These are phyloP conservation scores for Drosophila azteca DNA, from an alignment of 1,140 invertebrate species.

Conservation along the genomic window DNA sequence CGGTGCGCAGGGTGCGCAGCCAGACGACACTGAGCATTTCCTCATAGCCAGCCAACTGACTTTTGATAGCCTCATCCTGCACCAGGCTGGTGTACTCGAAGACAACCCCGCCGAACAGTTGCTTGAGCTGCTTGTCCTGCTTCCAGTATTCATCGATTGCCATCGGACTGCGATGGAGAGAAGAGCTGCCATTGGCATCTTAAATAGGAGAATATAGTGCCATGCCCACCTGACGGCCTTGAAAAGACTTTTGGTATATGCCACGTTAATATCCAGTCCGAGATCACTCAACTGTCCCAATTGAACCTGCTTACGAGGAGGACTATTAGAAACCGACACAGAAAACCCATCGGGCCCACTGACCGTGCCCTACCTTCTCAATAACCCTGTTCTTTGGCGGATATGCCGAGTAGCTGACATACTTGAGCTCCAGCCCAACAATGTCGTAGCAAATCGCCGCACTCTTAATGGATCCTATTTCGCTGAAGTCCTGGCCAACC, in stretches of 20 bases:
- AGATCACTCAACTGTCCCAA: slow-evolving; percentile 39
- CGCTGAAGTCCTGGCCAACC: slow-evolving; percentile 15
- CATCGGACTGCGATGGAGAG: neutral
- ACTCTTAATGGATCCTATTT: slow-evolving; percentile 13
- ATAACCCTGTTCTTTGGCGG: slow-evolving; percentile 14
- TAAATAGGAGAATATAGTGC: neutral
- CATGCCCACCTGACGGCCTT: slow-evolving; percentile 17
- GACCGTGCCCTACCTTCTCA: slow-evolving; percentile 4
- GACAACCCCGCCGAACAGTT: neutral
- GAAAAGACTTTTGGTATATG: slow-evolving; percentile 9
- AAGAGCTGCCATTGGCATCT: neutral
- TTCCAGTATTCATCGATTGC: slow-evolving; percentile 5
- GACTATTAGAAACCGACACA: too few relatives aligned
- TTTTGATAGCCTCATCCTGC: slow-evolving; percentile 13
- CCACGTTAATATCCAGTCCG: slow-evolving; percentile 29
- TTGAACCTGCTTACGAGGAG: slow-evolving; percentile 8
- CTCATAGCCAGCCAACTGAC: slow-evolving; percentile 2
- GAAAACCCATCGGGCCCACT: too few relatives aligned
- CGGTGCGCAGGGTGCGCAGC: slow-evolving; percentile 33
- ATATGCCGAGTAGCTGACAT: slow-evolving; percentile 42
- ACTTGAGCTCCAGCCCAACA: slow-evolving; percentile 19
- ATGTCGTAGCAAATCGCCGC: slow-evolving; percentile 49
- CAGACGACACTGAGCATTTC: slow-evolving; percentile 42
- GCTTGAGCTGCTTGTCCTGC: slow-evolving; percentile 9
- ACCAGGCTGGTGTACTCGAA: slow-evolving; percentile 33